phyloP scores from a whole-genome alignment of 2,797 vertebrate genomes.

The Garrulus glandarius region DNA sequence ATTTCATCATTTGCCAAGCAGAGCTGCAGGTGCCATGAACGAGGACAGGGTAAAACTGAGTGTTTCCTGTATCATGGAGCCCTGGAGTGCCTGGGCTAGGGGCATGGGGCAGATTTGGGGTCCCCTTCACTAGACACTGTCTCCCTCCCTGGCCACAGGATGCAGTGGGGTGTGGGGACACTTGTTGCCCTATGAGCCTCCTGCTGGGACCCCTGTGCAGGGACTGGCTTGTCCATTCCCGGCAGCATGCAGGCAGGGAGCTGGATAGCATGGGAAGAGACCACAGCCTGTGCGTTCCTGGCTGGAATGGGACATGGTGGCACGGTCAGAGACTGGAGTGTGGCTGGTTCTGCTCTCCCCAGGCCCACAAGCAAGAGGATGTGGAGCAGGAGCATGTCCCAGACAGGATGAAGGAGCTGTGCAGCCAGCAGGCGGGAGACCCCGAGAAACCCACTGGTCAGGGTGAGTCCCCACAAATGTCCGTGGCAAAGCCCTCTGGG shows the following conservation, averaged over 20 bases:
- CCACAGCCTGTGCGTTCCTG: neutral
- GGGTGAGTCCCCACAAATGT: neutral
- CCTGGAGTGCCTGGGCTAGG: neutral
- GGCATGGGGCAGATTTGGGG: neutral
- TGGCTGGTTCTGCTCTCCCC: neutral
- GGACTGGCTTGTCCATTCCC: neutral
- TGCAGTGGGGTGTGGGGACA: neutral
- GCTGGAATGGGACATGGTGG: neutral
- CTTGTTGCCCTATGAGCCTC: neutral
- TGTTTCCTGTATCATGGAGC: fast-evolving
- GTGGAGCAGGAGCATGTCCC: conserved; percentile 65
- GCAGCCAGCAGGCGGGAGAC: conserved; percentile 51
- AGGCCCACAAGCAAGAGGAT: conserved; percentile 72
- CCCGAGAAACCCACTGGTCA: neutral
- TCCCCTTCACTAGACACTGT: neutral
- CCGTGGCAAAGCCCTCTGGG: neutral
- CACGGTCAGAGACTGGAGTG: fast-evolving
- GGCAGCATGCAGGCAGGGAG: neutral
- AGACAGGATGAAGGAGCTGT: conserved; percentile 65
- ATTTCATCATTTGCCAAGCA: neutral
- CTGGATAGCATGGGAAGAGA: neutral
- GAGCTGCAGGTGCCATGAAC: neutral
- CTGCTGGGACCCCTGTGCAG: neutral
- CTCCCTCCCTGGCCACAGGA: neutral
- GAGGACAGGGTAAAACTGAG: neutral